Percentiles rank a stretch among this genome's conserved stretches.
Evolutionary conservation across 2,888 invertebrate genomes (phyloP).

Genomic region (Agrotis ipsilon): DNA sequence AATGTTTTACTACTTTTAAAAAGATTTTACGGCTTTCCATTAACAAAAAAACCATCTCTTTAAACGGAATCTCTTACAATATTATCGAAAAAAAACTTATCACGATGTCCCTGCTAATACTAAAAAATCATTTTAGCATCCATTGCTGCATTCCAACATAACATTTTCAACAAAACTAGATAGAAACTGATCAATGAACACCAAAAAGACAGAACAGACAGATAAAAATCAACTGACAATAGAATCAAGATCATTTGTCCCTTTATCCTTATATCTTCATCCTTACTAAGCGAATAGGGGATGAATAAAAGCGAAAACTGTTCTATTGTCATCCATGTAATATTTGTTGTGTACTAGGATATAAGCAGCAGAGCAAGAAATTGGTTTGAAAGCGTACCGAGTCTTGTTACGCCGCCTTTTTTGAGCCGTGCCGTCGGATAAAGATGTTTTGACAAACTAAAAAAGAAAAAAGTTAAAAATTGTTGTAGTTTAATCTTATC

Average conservation of each 20-base stretch:
- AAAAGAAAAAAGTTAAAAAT: neutral
- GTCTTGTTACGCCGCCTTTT: constrained; percentile 10
- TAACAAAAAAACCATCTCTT: neutral
- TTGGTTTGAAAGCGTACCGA: constrained; percentile 55
- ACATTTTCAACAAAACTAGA: neutral
- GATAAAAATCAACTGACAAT: constrained; percentile 45
- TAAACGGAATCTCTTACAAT: constrained; percentile 6
- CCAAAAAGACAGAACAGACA: neutral
- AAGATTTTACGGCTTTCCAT: constrained; percentile 1
- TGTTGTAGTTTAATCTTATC: neutral
- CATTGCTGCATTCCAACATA: constrained; percentile 14
- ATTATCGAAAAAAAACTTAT: constrained; percentile 13
- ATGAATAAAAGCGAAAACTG: constrained; percentile 40
- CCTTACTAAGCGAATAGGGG: constrained; percentile 33
- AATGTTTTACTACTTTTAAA: neutral
- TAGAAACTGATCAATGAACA: constrained; percentile 8
- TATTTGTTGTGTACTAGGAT: constrained; percentile 60
- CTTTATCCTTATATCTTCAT: constrained; percentile 26
- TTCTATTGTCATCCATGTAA: constrained; percentile 45
- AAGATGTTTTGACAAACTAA: neutral
- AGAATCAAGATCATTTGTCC: constrained; percentile 8
- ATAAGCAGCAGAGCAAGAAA: constrained; percentile 58
- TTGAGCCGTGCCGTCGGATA: constrained; percentile 22
- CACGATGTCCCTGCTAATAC: neutral
- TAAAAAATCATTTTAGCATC: neutral